Percentiles rank a stretch among this genome's conserved stretches.
Conservation (phyloP, 2,888 invertebrate genomes). For the Zygaena filipendulae region DNA sequence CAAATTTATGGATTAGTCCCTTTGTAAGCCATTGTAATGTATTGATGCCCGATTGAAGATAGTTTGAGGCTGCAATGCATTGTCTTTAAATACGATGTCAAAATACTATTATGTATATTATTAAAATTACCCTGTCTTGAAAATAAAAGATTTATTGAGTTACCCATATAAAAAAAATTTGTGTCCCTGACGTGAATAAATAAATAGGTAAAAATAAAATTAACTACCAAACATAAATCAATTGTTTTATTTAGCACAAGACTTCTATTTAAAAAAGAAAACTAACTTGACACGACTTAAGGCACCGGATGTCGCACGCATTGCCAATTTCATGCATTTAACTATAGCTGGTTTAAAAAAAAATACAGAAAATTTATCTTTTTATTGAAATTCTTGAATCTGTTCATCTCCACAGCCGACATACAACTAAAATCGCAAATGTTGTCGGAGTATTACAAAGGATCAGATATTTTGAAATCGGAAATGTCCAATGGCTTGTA, state of each 20-base stretch:
- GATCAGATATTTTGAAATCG: constrained; percentile 51
- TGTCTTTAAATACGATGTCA: constrained; percentile 21
- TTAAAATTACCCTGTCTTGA: too few relatives aligned
- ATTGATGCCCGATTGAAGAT: constrained; percentile 41
- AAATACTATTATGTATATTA: too few relatives aligned
- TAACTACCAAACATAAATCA: not conserved
- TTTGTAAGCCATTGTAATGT: constrained; percentile 33
- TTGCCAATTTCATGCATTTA: too few relatives aligned
- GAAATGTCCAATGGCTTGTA: constrained; percentile 43
- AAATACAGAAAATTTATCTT: too few relatives aligned
- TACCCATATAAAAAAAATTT: constrained; percentile 7
- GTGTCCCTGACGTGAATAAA: not conserved
- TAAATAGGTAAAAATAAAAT: not conserved
- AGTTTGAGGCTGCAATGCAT: constrained; percentile 26
- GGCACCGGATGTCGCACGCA: too few relatives aligned
- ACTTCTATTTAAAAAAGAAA: too few relatives aligned
- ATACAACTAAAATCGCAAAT: constrained; percentile 9
- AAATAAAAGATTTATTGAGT: too few relatives aligned
- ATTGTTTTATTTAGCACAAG: constrained; percentile 10
- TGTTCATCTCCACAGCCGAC: too few relatives aligned
- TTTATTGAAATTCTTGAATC: too few relatives aligned
- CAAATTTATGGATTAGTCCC: constrained; percentile 43
- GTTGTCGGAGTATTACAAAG: constrained; percentile 35
- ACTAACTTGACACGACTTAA: too few relatives aligned
- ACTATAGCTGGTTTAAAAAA: too few relatives aligned